Evolutionary conservation across 53 echinoderm and acorn worm species (phyloP).

Genomic region (Temnopleurus reevesii): DNA sequence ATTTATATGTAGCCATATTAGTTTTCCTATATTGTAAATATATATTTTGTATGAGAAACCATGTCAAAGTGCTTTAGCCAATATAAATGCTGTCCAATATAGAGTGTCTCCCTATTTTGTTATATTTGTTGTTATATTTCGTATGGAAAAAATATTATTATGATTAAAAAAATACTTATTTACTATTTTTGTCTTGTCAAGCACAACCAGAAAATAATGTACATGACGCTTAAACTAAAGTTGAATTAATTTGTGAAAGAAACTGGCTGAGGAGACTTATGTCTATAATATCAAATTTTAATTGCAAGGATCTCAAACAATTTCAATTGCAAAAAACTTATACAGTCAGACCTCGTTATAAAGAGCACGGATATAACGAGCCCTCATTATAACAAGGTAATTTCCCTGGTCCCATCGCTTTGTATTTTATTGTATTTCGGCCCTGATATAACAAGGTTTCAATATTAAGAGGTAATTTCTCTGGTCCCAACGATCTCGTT

Average conservation of each 20-base stretch:
- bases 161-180: background rate
- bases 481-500: no score
- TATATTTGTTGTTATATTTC: constrained; percentile 23
- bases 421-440: no score
- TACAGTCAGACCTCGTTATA: background rate
- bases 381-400: no score
- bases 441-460: no score
- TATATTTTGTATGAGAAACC: constrained; percentile 24
- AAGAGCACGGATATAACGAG: no score
- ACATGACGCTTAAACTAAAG: background rate
- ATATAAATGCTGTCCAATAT: background rate
- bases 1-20: constrained; percentile 27
- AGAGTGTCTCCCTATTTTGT: constrained; percentile 5
- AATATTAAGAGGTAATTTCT: no score
- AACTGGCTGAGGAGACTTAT: background rate
- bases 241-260: background rate
- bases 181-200: background rate
- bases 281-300: background rate
- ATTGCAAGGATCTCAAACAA: background rate
- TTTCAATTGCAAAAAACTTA: background rate
- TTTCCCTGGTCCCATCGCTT: no score
- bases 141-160: background rate
- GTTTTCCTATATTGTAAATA: background rate
- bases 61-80: constrained; percentile 49
- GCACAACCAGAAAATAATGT: background rate